These are phyloP conservation scores for Ctenoplectra terminalis DNA, from an alignment of 1,140 invertebrate species.

Conservation along the genomic window DNA sequence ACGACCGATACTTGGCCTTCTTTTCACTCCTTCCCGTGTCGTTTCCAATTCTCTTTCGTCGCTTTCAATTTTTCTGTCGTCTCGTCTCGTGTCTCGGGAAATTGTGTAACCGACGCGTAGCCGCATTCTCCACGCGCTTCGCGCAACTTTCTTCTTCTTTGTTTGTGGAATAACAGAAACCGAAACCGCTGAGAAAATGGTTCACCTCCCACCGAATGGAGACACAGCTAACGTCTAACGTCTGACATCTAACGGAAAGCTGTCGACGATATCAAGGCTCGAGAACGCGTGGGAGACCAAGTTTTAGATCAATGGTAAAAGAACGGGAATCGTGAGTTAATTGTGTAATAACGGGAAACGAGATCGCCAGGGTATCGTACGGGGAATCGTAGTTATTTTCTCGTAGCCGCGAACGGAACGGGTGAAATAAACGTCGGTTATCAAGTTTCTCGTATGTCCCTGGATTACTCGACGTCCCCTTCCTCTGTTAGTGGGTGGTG, in stretches of 20 bases:
- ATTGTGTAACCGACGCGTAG: constrained; percentile 7
- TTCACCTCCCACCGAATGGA: constrained; percentile 33
- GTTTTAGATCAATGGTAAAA: neutral
- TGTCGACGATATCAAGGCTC: constrained; percentile 19
- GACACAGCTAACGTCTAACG: too few relatives aligned
- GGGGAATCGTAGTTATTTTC: constrained; percentile 41
- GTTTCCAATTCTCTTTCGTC: too few relatives aligned
- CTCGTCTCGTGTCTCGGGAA: neutral
- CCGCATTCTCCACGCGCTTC: too few relatives aligned
- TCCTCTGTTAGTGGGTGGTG: constrained; percentile 53
- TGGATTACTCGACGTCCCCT: constrained; percentile 58
- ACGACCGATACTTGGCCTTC: neutral
- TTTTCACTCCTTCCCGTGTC: neutral
- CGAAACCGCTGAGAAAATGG: constrained; percentile 23
- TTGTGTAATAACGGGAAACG: constrained; percentile 34
- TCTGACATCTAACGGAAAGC: too few relatives aligned
- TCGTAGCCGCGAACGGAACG: constrained; percentile 21
- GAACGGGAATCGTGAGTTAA: constrained; percentile 9
- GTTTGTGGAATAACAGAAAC: constrained; percentile 55
- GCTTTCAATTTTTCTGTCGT: neutral
- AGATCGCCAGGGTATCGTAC: constrained; percentile 17
- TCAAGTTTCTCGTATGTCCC: constrained; percentile 60
- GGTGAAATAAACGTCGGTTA: constrained; percentile 52
- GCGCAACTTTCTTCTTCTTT: neutral
- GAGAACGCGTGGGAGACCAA: neutral